These are phyloP conservation scores for Hipposideros larvatus DNA, from an alignment of 2,797 vertebrate species.

Conservation along the genomic window DNA sequence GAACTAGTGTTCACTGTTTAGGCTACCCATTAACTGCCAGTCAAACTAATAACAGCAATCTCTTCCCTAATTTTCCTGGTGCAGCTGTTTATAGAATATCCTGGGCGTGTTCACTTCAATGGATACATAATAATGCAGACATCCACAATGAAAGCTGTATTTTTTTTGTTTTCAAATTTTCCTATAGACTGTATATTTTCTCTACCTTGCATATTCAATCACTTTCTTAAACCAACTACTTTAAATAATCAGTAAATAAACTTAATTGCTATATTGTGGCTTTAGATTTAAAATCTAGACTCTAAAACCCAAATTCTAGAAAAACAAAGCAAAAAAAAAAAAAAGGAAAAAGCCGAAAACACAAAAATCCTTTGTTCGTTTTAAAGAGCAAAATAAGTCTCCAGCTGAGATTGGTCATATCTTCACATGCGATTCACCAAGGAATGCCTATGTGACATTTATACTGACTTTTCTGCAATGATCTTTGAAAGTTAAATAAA, in stretches of 20 bases:
- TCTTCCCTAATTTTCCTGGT: constrained; percentile 90
- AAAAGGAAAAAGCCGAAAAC: neutral
- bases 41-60: constrained; percentile 93
- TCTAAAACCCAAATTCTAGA: constrained; percentile 55
- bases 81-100: constrained; percentile 92
- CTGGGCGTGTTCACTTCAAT: constrained; percentile 86
- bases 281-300: constrained; percentile 72
- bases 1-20: constrained; percentile 88
- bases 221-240: constrained; percentile 53
- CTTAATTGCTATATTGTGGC: constrained; percentile 58
- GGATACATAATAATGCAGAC: constrained; percentile 86
- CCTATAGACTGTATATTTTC: constrained; percentile 52
- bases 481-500: constrained; percentile 60
- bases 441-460: constrained; percentile 42
- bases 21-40: constrained; percentile 91
- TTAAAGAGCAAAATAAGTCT: constrained; percentile 47
- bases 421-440: constrained; percentile 37
- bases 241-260: constrained; percentile 76
- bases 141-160: constrained; percentile 84
- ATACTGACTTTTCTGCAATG: constrained; percentile 26
- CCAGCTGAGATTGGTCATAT: neutral
- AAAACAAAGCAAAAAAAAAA: neutral
- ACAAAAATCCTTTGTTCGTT: constrained; percentile 73
- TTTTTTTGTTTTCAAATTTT: constrained; percentile 84
- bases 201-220: constrained; percentile 65